Base-by-base conservation (phyloP, 2,113 vertebrate species). In the Anguilla japonica region DNA sequence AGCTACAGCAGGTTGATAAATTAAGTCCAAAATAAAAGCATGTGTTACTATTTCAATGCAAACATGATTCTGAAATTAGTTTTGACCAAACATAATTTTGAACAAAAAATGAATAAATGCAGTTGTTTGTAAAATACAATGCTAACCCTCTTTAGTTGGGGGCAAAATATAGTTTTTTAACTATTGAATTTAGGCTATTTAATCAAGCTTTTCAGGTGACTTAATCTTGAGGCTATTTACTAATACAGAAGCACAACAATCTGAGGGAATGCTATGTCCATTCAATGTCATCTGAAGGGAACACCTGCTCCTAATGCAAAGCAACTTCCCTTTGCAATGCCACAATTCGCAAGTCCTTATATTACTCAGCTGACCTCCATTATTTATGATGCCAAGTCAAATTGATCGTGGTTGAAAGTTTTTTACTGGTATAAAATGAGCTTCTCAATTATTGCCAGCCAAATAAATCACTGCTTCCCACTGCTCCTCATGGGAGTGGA, bases 341-440 rank as follows among this genome's bases (percentile, higher is more conserved):
- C 81, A 91, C 89, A 90, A 85, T 89, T 91, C 91, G 89, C 46
- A 46, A 85, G 84, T 88, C 86, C 89, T 89, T 79, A 14, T 81
- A 80, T 86, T 34, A 83, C 93, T 94, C 82, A 43, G 87, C 84
- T 93, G 92, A 96, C 94, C 96, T 95, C 95, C 93, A 93, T 95
- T 95, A 94, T 95, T 96, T 95, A 95, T 91, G 92, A 93, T 91
- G 89, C 91, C 93, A 93, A 87, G 18, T 89, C 92, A 94, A 96
- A 96, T 95, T 96, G 96, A 96, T 95, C 93, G 95, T 90, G 93
- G 95, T 91, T 93, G 95, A 94, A 96, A 96, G 93, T 96, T 93
- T 93, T 92, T 95, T 95, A 92, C 93, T 92, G 92, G 92, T 95
- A 95, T 95, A 94, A 96, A 96, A 96, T 95, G 94, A 96, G 94